Evolutionary conservation across 2,113 vertebrate genomes (phyloP).

Genomic region (Apteryx mantelli): DNA sequence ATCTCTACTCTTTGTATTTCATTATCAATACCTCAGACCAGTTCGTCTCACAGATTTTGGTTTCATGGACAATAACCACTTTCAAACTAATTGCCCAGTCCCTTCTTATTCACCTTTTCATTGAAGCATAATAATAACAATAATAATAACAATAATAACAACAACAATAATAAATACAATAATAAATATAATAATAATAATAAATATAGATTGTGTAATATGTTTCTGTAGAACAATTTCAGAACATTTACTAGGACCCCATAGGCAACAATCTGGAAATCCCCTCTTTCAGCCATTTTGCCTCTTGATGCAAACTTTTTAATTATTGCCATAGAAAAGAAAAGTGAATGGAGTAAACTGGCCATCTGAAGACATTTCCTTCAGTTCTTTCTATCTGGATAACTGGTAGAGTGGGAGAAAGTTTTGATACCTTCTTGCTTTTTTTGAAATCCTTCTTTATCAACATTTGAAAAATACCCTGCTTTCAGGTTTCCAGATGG

Average conservation of each 20-base stretch:
- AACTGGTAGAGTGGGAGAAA: not conserved
- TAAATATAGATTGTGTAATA: not conserved
- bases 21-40: not conserved
- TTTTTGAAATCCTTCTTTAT: not conserved
- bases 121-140: not conserved
- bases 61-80: not conserved
- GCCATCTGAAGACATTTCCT: not conserved
- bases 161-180: not conserved
- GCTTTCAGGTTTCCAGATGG: slow-evolving; percentile 67
- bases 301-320: not conserved
- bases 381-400: not conserved
- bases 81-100: not conserved
- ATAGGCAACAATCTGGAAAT: not conserved
- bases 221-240: not conserved
- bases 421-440: not conserved
- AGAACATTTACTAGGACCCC: not conserved
- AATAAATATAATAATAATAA: not conserved
- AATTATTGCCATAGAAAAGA: not conserved
- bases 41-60: not conserved
- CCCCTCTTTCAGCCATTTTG: not conserved
- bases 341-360: not conserved
- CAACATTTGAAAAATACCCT: slow-evolving; percentile 35
- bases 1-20: not conserved
- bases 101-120: not conserved
- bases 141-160: not conserved